Evolutionary conservation across 1,140 invertebrate species (phyloP), one percentile per base, ranked within the genome.

Genomic region (Megalonaias nervosa): DNA sequence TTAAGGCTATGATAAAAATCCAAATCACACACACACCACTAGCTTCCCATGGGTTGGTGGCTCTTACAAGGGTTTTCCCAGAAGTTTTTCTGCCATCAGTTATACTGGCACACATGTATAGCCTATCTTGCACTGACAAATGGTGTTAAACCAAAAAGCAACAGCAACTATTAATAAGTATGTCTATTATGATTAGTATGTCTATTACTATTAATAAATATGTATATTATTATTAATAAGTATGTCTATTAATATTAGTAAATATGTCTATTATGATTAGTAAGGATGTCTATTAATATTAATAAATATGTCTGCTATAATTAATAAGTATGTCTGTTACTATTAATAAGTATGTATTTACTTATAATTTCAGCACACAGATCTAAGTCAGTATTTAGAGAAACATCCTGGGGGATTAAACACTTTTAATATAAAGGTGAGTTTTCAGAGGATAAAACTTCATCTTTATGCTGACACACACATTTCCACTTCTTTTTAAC

Each of bases 321-420:
- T 74, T 56, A 67, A 66, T 64, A 4, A 65, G 17, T 21, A 23
- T 38, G 38, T 57, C 31, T 67, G 19, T 16, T 17, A 74, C 23
- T 58, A 57, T 16, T 26, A 57, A 13, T 62, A 48, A 71, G 60
- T 21, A 31, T 19, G 6, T 61, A 65, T 71, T 75, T 75, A 85
- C 77, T 21, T 13, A 17, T 67, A 60, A 82, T 91, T 89, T 21
- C 90, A 97, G 96, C 95, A 98, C 92, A 98, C 97, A 80, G 98
- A 99, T 92, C 93, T 99, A 86, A 98, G 97, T 85, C 98, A 99
- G 92, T 99, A 99, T 90, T 95, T 99, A 94, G 98, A 98, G 89
- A 94, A 95, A 90, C 96, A 99, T 92, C 94, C 95, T 11, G 96
- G 97, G 66, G 97, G 97, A 55, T 92, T 99, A 82, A 95, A 97